Evolutionary conservation across 2,888 invertebrate species (phyloP), one percentile per base, ranked within the genome.

Genomic region (Eumerus sabulonum): DNA sequence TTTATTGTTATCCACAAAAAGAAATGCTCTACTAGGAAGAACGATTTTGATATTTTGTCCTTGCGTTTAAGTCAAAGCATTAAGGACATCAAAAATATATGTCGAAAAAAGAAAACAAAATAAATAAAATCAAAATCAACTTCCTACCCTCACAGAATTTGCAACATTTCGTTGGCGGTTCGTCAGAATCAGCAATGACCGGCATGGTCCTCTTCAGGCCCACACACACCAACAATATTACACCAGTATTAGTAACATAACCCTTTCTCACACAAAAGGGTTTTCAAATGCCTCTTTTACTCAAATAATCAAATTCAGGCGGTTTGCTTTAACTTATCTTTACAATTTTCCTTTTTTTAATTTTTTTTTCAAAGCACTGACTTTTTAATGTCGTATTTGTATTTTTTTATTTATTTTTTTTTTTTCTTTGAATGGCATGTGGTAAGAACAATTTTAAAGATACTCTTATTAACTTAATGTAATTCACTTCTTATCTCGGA

Each of bases 161-260:
- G 94, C 95, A 95, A 93, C 95, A 94, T 91, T 95, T 95, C 91
- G 95, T 94, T 92, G 94, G 93, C 91, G 95, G 94, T 91, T 92
- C 92, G 90, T 92, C 92, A 90, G 90, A 89, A 89, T 91, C 91
- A 89, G 90, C 91, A 90, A 91, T 91, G 90, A 92, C 91, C 90
- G 91, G 92, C 92, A 92, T 92, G 88, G 88, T 90, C 90, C 87
- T 85, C 86, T 84, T 84, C 83, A 84, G 85, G 86, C 86, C 86
- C 86, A 86, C 86, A 84, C 84, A 82, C 82, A 42, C 73, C 53
- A 63, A 82, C 81, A 81, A 71, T 82, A 82, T 82, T 66, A 82
- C 81, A 83, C 82, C 77, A 76, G 82, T 79, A 74, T 82, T 59
- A 76, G 82, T 82, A 81, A 76, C 83, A 83, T 83, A 82, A 83